Evolutionary conservation across 2,888 invertebrate species (phyloP), one percentile per base, ranked within the genome.

Genomic region (Sphinx pinastri): DNA sequence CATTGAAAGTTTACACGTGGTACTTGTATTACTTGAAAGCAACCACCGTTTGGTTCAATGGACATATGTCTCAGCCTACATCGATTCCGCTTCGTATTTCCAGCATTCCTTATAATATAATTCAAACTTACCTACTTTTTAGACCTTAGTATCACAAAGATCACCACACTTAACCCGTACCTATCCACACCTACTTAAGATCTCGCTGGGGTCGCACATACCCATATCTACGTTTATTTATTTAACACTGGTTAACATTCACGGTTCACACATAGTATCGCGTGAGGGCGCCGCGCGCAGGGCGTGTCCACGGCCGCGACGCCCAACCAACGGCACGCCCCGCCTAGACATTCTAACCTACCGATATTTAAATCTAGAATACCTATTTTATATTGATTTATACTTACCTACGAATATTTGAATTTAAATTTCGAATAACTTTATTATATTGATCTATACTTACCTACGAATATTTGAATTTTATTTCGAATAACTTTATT

Each of bases 321-420:
- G 92, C 93, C 92, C 91, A 89, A 88, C 83, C 83, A 73, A 84
- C 83, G 85, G 84, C 88, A 91, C 89, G 88, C 80, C 89, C 80
- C 79, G 78, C 77, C 47, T 74, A 73, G 72, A 75, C 75, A 73
- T 77, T 73, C 67, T 67, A 70, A 67, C 58, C 57, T 68, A 68
- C 57, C 16, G 54, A 67, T 75, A 76, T 78, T 77, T 72, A 75
- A 76, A 75, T 72, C 77, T 77, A 74, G 75, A 69, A 71, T 66
- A 67, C 54, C 57, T 70, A 70, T 54, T n/a, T 19, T 51, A 31
- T 31, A 54, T 67, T 67, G 67, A 49, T 67, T 67, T 59, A 14
- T 59, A 59, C 38, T 38, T 38, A 38, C 38, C 38, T 7, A 38
- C 5, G 38, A 38, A 38, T 38, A 38, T 38, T 38, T 38, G 38